Conservation (phyloP, 2,113 vertebrate genomes). For the Chionis minor region DNA sequence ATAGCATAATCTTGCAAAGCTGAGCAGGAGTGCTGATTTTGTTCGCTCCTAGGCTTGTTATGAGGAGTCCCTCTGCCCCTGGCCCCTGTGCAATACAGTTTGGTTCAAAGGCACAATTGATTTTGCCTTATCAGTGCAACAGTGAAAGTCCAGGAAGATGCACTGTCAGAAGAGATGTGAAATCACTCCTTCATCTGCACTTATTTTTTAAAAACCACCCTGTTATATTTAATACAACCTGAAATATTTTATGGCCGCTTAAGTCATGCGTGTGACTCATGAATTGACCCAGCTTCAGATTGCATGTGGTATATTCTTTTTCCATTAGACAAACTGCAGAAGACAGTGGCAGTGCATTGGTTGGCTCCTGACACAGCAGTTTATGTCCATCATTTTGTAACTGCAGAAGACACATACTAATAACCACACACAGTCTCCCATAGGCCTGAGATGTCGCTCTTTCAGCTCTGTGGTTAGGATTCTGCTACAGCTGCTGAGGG, state of each 20-base stretch:
- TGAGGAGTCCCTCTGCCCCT: not conserved
- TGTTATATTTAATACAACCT: not conserved
- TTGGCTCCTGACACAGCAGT: not conserved
- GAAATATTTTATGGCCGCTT: not conserved
- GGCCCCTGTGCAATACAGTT: not conserved
- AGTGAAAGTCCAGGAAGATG: not conserved
- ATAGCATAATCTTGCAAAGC: not conserved
- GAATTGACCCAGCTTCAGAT: not conserved
- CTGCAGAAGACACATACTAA: not conserved
- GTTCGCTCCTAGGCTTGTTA: not conserved
- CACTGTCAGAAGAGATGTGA: not conserved
- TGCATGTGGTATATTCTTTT: not conserved
- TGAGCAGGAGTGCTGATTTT: not conserved
- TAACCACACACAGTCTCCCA: not conserved
- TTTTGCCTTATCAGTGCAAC: not conserved
- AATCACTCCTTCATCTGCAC: not conserved
- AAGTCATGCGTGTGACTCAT: not conserved
- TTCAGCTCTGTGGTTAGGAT: not conserved
- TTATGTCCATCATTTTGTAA: not conserved
- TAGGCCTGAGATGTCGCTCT: not conserved
- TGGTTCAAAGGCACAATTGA: not conserved
- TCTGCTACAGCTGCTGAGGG: not conserved
- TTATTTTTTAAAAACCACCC: not conserved
- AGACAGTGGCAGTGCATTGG: not conserved
- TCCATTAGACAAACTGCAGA: not conserved